These are phyloP conservation scores for Drosophila peninsularis DNA, from an alignment of 2,888 invertebrate genomes.

Conservation along the genomic window DNA sequence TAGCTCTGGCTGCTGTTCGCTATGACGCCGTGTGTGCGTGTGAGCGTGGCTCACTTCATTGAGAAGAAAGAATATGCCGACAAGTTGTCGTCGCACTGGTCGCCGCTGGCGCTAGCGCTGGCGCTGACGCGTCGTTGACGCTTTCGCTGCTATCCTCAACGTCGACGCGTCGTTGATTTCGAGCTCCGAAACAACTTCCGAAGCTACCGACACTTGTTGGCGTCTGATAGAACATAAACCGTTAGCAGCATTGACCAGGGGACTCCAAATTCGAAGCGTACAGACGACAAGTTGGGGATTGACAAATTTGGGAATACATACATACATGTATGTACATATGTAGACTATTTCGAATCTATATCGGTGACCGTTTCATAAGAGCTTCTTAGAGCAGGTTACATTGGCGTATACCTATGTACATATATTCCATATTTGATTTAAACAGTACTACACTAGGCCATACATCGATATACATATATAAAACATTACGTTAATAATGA, in stretches of 20 bases:
- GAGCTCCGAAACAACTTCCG: constrained; percentile 65
- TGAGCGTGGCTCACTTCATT: constrained; percentile 49
- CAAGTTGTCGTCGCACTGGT: constrained; percentile 69
- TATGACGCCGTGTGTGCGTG: neutral
- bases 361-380: too few species aligned
- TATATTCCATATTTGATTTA: too few species aligned
- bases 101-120: constrained; percentile 39
- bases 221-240: constrained; percentile 55
- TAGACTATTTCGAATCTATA: neutral
- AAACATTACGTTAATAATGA: neutral
- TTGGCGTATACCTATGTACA: too few species aligned
- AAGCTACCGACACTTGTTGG: constrained; percentile 79
- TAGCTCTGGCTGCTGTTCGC: constrained; percentile 43
- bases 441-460: too few species aligned
- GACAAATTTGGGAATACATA: neutral
- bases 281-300: neutral
- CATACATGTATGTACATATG: too few species aligned
- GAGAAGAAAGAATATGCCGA: constrained; percentile 71
- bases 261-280: constrained; percentile 16
- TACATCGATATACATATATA: too few species aligned
- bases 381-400: too few species aligned
- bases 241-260: constrained; percentile 16
- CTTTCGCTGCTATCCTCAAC: constrained; percentile 39
- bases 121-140: neutral
- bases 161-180: constrained; percentile 59